These are phyloP conservation scores for Motacilla tschutschensis DNA, from an alignment of 2,113 vertebrate genomes.

Conservation along the genomic window DNA sequence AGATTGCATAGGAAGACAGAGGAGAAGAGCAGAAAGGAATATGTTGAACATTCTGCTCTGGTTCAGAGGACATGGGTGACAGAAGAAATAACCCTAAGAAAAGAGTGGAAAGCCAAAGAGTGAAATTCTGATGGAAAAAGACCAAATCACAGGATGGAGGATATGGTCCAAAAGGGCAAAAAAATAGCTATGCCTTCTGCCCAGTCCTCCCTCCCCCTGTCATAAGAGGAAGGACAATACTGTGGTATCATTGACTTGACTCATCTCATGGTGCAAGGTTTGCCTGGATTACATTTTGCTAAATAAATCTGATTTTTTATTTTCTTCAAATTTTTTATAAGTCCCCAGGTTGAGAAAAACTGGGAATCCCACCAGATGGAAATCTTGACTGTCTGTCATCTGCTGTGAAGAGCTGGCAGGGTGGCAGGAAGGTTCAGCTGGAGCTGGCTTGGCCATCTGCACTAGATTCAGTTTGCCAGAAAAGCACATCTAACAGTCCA, in stretches of 20 bases:
- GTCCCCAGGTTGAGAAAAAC: background rate
- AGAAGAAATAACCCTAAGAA: background rate
- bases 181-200: background rate
- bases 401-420: conserved; percentile 24
- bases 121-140: background rate
- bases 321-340: background rate
- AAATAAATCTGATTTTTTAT: background rate
- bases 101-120: background rate
- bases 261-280: background rate
- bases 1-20: background rate
- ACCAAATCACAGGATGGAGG: background rate
- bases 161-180: background rate
- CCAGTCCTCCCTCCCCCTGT: background rate
- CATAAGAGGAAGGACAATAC: background rate
- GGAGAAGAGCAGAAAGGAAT: background rate
- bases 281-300: background rate
- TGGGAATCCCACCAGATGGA: conserved; percentile 47
- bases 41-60: background rate
- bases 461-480: conserved; percentile 7
- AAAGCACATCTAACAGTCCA: background rate
- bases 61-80: background rate
- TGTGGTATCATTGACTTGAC: background rate
- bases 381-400: conserved; percentile 45
- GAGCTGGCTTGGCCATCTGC: conserved; percentile 40
- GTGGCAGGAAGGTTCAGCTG: conserved; percentile 26